Conservation (phyloP, 2,888 invertebrate species). For the Dryadula phaetusa region DNA sequence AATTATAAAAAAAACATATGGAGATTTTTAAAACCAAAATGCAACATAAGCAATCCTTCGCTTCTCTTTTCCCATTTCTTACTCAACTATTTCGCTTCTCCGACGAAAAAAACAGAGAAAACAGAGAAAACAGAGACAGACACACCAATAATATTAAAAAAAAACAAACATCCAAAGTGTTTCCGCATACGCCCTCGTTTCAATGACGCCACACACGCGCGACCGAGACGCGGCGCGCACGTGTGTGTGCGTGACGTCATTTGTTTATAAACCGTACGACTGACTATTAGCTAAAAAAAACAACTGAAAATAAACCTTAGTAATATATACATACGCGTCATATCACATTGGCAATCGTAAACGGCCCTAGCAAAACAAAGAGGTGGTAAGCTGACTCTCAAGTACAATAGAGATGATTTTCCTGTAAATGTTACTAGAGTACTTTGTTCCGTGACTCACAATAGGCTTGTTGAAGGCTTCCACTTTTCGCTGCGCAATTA, state of each 20-base stretch:
- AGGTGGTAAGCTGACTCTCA: constrained; percentile 20
- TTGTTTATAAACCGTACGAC: constrained; percentile 39
- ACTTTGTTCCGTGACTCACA: constrained; percentile 29
- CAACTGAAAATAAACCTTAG: constrained; percentile 1
- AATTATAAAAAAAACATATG: too few relatives aligned
- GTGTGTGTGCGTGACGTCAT: constrained; percentile 39
- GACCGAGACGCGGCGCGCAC: not conserved
- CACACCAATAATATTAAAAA: too few relatives aligned
- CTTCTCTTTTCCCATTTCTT: too few relatives aligned
- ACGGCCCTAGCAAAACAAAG: constrained; percentile 22
- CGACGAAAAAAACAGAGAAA: too few relatives aligned
- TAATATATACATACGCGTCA: not conserved
- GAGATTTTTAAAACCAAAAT: too few relatives aligned
- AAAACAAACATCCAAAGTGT: not conserved
- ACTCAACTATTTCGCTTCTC: too few relatives aligned
- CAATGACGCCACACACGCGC: not conserved
- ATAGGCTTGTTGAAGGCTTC: constrained; percentile 19
- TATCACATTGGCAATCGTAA: not conserved
- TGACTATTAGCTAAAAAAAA: not conserved
- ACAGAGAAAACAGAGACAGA: too few relatives aligned
- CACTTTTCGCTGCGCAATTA: not conserved
- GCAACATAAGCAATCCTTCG: too few relatives aligned
- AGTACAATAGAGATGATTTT: constrained; percentile 25
- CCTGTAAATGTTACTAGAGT: constrained; percentile 22
- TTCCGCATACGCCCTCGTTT: not conserved